Percentiles rank a stretch among this genome's conserved stretches.
Conservation (phyloP, 2,797 vertebrate species). For the Prunella strophiata region DNA sequence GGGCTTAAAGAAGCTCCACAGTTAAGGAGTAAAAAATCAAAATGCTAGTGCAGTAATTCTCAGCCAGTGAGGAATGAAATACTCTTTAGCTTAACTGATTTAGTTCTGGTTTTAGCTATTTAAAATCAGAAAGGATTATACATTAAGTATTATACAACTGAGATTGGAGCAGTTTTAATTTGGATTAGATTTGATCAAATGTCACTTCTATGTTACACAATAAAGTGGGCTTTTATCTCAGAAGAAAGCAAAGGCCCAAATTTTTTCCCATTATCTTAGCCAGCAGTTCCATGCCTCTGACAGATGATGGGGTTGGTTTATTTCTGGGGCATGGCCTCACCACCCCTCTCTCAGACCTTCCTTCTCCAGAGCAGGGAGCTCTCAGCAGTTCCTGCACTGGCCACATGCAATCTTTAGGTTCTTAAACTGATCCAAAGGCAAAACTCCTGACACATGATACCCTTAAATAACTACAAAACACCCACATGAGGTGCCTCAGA, state of each 20-base stretch:
- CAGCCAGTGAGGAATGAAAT: neutral
- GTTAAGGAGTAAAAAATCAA: neutral
- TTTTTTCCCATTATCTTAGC: neutral
- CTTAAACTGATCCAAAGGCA: neutral
- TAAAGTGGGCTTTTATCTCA: neutral
- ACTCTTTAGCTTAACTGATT: neutral
- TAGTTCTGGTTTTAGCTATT: neutral
- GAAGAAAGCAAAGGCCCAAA: neutral
- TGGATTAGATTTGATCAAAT: neutral
- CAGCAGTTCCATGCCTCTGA: neutral
- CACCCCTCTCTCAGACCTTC: neutral
- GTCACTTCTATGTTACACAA: neutral
- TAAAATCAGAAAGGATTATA: neutral
- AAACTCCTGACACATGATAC: neutral
- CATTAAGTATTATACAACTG: accelerated
- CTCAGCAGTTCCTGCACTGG: neutral
- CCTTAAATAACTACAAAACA: neutral
- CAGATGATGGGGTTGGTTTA: neutral
- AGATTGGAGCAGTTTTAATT: neutral
- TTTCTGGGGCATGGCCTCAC: neutral
- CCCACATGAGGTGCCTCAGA: neutral
- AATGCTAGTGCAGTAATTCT: neutral
- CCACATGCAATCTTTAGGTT: neutral
- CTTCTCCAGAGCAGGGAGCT: neutral
- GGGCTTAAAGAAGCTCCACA: neutral